Conservation (phyloP, 2,888 invertebrate species). For the Lysandra coridon region DNA sequence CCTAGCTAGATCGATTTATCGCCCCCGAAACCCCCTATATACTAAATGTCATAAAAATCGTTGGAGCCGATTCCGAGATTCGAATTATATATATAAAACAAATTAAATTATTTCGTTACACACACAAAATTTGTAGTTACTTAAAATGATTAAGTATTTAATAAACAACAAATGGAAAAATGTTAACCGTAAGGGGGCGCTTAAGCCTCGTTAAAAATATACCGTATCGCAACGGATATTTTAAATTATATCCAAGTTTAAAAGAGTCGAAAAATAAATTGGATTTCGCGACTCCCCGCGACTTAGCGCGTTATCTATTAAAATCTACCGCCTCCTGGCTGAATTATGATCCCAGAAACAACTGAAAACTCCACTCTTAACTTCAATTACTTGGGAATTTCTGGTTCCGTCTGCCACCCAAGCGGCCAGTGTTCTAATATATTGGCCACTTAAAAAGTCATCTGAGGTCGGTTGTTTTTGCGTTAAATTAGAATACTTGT, state of each 20-base stretch:
- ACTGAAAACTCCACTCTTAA: neutral
- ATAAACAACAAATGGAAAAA: neutral
- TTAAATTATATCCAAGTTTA: neutral
- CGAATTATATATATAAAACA: too few relatives aligned
- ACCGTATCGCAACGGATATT: neutral
- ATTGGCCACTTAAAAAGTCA: constrained; percentile 1
- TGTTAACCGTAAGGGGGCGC: neutral
- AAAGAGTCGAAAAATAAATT: constrained; percentile 3
- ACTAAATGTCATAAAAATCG: too few relatives aligned
- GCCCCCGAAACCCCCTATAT: too few relatives aligned
- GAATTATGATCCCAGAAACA: neutral
- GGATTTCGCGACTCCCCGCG: neutral
- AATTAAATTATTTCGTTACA: too few relatives aligned
- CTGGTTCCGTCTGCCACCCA: neutral
- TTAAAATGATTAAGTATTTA: neutral
- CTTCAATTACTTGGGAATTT: constrained; percentile 5
- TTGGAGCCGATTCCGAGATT: too few relatives aligned
- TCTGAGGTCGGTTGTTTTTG: neutral
- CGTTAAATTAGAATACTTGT: neutral
- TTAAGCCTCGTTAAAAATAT: neutral
- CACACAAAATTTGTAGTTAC: too few relatives aligned
- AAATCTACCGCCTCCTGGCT: constrained; percentile 3
- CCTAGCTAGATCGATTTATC: too few relatives aligned
- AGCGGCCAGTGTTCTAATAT: neutral
- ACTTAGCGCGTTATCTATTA: neutral